Evolutionary conservation across 1,140 invertebrate species (phyloP).

Genomic region (Cydia strobilella): DNA sequence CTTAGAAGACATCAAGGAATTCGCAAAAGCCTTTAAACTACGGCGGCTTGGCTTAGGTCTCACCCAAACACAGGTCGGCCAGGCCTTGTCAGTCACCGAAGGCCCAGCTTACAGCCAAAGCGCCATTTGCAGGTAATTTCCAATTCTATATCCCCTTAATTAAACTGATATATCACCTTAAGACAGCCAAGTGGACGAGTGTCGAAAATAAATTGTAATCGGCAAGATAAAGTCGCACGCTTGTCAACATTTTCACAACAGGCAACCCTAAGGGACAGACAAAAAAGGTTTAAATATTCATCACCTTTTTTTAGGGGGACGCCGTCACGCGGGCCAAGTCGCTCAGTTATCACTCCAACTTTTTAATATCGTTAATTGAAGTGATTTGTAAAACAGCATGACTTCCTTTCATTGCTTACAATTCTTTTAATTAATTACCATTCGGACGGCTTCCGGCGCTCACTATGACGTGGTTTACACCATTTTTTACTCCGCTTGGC

Average conservation of each 20-base stretch:
- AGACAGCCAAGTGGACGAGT: conserved; percentile 16
- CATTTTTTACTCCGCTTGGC: conserved; percentile 64
- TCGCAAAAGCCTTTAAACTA: conserved; percentile 98
- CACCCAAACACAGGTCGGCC: conserved; percentile 97
- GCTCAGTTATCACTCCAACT: conserved; percentile 67
- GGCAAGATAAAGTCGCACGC: conserved; percentile 66
- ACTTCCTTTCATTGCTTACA: conserved; percentile 78
- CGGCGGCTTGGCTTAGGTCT: conserved; percentile 94
- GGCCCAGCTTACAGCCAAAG: conserved; percentile 99
- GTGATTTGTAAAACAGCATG: conserved; percentile 80
- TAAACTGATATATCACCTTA: conserved; percentile 13
- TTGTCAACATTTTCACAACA: conserved; percentile 48
- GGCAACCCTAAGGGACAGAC: conserved; percentile 45
- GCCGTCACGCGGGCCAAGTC: conserved; percentile 58
- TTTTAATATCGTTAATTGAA: conserved; percentile 80
- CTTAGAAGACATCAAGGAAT: conserved; percentile 98
- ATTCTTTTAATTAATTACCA: conserved; percentile 79
- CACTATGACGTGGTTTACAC: conserved; percentile 54
- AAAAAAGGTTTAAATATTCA: conserved; percentile 41
- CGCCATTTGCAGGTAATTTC: conserved; percentile 96
- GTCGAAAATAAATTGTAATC: conserved; percentile 23
- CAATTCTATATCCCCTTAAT: background rate
- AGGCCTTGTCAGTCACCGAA: conserved; percentile 96
- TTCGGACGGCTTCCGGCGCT: conserved; percentile 75
- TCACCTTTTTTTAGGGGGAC: conserved; percentile 29